Percentiles rank a stretch among this genome's conserved stretches.
Conservation (phyloP, 2,797 vertebrate species). For the Pipistrellus pipistrellus region DNA sequence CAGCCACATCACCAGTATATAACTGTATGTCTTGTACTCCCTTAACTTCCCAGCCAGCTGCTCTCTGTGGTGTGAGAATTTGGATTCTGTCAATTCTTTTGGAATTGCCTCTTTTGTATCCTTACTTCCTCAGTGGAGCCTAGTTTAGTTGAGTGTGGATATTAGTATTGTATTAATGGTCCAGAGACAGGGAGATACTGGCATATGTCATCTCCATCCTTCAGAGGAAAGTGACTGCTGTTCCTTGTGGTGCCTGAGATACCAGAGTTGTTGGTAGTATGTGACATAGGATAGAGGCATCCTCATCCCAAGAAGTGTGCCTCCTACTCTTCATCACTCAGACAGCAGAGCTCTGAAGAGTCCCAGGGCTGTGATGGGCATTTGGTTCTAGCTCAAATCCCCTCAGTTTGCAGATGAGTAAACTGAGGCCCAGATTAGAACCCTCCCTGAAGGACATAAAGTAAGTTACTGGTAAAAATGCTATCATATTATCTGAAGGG, state of each 20-base stretch:
- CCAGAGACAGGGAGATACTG: not conserved
- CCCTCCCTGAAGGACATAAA: not conserved
- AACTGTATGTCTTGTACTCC: not conserved
- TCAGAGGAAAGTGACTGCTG: not conserved
- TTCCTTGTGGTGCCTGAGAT: not conserved
- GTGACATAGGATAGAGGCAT: not conserved
- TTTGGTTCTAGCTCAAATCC: not conserved
- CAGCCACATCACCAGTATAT: not conserved
- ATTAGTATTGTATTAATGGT: not conserved
- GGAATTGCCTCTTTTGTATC: not conserved
- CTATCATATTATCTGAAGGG: not conserved
- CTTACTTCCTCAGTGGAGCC: constrained; percentile 23
- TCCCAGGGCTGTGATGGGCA: not conserved
- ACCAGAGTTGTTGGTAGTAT: not conserved
- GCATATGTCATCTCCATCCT: not conserved
- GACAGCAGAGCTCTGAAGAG: not conserved
- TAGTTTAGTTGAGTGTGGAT: constrained; percentile 5
- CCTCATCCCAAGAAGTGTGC: not conserved
- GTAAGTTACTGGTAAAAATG: not conserved
- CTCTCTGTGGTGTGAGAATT: not conserved
- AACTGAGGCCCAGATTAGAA: not conserved
- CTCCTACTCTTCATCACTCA: not conserved
- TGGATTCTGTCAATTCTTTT: not conserved
- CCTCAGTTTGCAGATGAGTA: not conserved
- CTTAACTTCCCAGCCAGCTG: not conserved